Evolutionary conservation across 2,797 vertebrate species (phyloP).

Genomic region (Synanceia verrucosa): DNA sequence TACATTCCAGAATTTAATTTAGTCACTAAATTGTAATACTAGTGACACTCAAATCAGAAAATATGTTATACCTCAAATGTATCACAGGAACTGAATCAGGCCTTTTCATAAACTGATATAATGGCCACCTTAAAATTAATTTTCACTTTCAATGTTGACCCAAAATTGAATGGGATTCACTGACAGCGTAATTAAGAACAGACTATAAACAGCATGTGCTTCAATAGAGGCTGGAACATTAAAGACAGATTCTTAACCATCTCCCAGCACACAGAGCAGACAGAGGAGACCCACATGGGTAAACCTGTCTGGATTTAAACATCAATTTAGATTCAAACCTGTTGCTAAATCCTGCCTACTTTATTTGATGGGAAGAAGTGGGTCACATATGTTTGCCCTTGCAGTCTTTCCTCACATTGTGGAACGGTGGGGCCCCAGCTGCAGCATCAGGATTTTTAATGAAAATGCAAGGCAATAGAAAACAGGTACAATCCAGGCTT

Average conservation of each 20-base stretch:
- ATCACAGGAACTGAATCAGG: slow-evolving; percentile 12
- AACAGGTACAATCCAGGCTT: slow-evolving; percentile 85
- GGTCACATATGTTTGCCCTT: slow-evolving; percentile 87
- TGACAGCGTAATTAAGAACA: slow-evolving; percentile 74
- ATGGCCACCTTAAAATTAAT: slow-evolving; percentile 60
- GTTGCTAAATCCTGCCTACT: slow-evolving; percentile 84
- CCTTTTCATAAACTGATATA: slow-evolving; percentile 40
- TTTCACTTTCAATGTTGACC: slow-evolving; percentile 58
- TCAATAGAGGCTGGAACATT: slow-evolving; percentile 75
- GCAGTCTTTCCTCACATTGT: slow-evolving; percentile 82
- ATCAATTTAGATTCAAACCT: slow-evolving; percentile 89
- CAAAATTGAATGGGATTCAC: slow-evolving; percentile 64
- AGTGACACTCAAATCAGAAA: slow-evolving; percentile 27
- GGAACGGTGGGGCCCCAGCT: slow-evolving; percentile 82
- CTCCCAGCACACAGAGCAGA: slow-evolving; percentile 59
- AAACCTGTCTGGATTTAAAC: slow-evolving; percentile 85
- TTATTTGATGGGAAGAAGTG: slow-evolving; percentile 82
- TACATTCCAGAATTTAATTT: slow-evolving; percentile 1
- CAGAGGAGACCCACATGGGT: slow-evolving; percentile 72
- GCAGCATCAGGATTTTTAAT: slow-evolving; percentile 84
- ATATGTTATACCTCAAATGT: slow-evolving; percentile 23
- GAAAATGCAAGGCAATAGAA: slow-evolving; percentile 87
- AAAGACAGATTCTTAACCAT: slow-evolving; percentile 69
- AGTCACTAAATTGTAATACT: slow-evolving; percentile 21
- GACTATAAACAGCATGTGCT: slow-evolving; percentile 63